Base-by-base conservation (phyloP, 2,797 vertebrate species). In the Antrozous pallidus region DNA sequence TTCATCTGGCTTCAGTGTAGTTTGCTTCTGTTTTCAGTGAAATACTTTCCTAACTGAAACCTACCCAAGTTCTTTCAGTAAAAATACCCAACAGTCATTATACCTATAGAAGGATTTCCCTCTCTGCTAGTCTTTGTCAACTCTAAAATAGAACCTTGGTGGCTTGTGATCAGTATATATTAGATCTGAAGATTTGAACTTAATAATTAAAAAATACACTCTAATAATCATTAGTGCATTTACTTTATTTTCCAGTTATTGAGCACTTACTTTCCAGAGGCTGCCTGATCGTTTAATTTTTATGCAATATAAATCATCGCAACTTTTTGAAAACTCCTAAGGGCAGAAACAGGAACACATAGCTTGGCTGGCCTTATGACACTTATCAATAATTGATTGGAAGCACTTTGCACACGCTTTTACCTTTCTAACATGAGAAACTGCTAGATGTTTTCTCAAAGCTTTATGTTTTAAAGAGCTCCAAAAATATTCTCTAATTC, bases 401-500 rank as follows among this genome's bases (percentile, higher is more conserved):
- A 95, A 94, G 49, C 9, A 79, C 51, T 90, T 79, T 79, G 24
- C 9, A 71, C 17, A 65, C 47, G 10, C 14, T 63, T 94, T 90
- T 69, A 63, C 24, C 84, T 89, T 87, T n/a, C 10, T 67, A 78
- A 33, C 67, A 70, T 78, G 26, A n/a, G 28, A 63, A 93, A 79
- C 42, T 61, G 4, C 61, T 85, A 56, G 26, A 73, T 61, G 1
- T 54, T 93, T 92, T 83, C 61, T 63, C 65, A 93, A 70, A 85
- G 11, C 20, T 26, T 83, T 63, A 42, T 56, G 26, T 86, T 87
- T 87, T 73, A 49, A 83, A 92, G 78, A 40, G 6, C 18, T 88
- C 26, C 65, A 88, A 93, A 85, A 93, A 58, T 9, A 56, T 92
- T 82, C 69, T 77, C 42, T 80, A 33, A 70, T 78, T 93, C 31